Percentiles rank a stretch among this genome's conserved stretches.
Evolutionary conservation across 2,113 vertebrate species (phyloP).

Genomic region (Burhinus oedicnemus): DNA sequence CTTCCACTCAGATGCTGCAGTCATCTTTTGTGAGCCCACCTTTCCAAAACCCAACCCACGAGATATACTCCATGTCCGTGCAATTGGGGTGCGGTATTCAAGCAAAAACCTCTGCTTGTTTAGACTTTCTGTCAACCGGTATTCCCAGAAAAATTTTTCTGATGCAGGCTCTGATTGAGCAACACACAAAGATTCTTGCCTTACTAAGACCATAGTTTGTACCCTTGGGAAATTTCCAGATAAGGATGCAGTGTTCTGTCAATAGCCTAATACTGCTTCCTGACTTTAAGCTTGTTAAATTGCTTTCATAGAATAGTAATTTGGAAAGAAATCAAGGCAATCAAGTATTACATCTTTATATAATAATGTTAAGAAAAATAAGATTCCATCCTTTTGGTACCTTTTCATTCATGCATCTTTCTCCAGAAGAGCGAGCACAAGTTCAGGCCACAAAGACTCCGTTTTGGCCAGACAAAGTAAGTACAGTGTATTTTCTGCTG

Average conservation of each 20-base stretch:
- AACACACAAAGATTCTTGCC: background rate
- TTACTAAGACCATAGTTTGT: background rate
- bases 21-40: fast-evolving
- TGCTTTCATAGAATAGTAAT: background rate
- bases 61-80: background rate
- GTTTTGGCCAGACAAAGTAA: background rate
- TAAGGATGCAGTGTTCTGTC: background rate
- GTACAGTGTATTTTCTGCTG: background rate
- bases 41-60: background rate
- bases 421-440: background rate
- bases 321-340: background rate
- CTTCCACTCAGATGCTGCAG: background rate
- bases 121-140: background rate
- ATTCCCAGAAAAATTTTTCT: background rate
- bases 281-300: background rate
- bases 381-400: background rate
- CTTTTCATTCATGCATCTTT: background rate
- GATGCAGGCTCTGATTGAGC: background rate
- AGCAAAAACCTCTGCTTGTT: background rate
- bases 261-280: background rate
- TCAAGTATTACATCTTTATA: background rate
- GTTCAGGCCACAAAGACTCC: background rate
- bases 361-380: background rate
- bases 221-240: background rate
- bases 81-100: background rate